These are phyloP conservation scores for Zosterops borbonicus DNA, from an alignment of 2,113 vertebrate genomes.

Conservation along the genomic window DNA sequence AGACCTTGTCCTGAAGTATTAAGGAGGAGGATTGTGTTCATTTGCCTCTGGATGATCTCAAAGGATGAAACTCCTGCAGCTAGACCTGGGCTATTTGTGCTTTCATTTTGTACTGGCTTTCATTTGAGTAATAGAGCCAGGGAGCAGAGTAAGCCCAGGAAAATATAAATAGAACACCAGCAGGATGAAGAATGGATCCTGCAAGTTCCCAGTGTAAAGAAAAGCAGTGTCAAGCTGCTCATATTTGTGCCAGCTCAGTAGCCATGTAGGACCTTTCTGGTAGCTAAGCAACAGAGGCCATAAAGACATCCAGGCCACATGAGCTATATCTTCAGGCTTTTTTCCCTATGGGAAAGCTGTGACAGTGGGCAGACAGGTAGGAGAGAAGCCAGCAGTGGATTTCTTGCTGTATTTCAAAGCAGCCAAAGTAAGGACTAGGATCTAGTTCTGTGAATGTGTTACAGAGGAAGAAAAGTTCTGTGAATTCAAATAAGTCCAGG, in stretches of 20 bases:
- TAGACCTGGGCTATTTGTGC: background rate
- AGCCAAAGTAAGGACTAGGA: background rate
- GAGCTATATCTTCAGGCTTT: background rate
- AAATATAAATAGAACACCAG: constrained; percentile 8
- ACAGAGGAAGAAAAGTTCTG: background rate
- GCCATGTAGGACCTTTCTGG: background rate
- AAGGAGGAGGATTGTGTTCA: background rate
- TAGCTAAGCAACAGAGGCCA: constrained; percentile 48
- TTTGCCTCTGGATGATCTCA: background rate
- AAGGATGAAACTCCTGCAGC: background rate
- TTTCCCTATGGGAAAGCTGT: background rate
- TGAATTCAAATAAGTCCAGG: background rate
- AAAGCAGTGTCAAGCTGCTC: constrained; percentile 6
- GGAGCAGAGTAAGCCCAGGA: background rate
- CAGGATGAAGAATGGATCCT: background rate
- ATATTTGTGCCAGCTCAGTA: constrained; percentile 8
- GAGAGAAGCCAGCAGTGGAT: background rate
- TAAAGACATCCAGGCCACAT: background rate
- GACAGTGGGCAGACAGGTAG: background rate
- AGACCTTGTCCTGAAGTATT: background rate
- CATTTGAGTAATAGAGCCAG: background rate
- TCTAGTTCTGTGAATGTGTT: background rate
- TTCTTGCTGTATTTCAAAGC: background rate
- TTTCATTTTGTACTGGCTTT: background rate
- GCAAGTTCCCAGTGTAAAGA: background rate